Percentiles rank a stretch among this genome's conserved stretches.
Conservation (phyloP, 2,888 invertebrate genomes). For the Aleiodes leptofemur region DNA sequence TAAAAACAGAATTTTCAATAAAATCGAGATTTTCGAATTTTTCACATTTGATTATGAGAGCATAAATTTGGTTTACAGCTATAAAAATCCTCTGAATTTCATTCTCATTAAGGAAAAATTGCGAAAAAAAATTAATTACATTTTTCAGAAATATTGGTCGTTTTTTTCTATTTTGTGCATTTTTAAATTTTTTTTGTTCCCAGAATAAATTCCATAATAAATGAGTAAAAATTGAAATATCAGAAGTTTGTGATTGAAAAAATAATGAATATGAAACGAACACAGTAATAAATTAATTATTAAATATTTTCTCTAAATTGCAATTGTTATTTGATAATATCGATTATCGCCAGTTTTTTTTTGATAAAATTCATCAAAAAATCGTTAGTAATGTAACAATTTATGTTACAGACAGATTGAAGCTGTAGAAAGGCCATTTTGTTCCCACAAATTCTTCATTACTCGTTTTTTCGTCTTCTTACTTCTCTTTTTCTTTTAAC, state of each 20-base stretch:
- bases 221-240: too few species aligned
- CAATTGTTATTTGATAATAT: neutral
- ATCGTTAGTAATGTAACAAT: too few species aligned
- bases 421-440: conserved; percentile 8
- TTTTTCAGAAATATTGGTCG: too few species aligned
- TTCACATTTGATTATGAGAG: neutral
- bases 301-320: conserved; percentile 51
- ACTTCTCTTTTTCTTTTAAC: conserved; percentile 19
- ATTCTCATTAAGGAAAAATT: neutral
- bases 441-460: conserved; percentile 24
- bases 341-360: too few species aligned
- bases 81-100: neutral
- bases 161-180: too few species aligned
- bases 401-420: too few species aligned
- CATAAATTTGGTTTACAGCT: conserved; percentile 38
- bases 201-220: too few species aligned
- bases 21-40: neutral
- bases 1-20: neutral
- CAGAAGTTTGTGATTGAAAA: too few species aligned
- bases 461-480: conserved; percentile 19
- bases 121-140: too few species aligned
- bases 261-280: too few species aligned
- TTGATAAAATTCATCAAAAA: too few species aligned
- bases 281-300: conserved; percentile 54
- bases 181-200: too few species aligned